Evolutionary conservation across 2,113 vertebrate species (phyloP), one percentile per base, ranked within the genome.

Genomic region (Falco punctatus): DNA sequence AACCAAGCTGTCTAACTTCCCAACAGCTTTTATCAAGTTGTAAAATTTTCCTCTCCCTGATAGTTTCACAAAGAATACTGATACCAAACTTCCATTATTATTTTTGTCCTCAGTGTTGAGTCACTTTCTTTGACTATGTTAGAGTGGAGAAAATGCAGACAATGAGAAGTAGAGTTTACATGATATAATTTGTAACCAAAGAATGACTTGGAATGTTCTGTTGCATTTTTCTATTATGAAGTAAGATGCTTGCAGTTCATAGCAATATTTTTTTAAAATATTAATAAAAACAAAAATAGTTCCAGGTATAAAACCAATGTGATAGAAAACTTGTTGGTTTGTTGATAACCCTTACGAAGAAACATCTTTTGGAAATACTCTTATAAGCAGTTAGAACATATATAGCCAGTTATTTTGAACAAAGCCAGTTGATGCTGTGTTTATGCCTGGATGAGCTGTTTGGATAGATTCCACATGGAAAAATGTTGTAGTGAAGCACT

Each of bases 361-460:
- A 35, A 35, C 35, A 35, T 35, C 7, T 35, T 35, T 35, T 35
- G 35, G 35, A 35, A 35, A 35, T 35, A 35, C 35, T 35, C 35
- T 35, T 7, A 35, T 35, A 35, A 35, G 35, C 35, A 35, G 35
- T 35, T 7, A 35, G 35, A 35, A 35, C 35, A 35, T 35, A 35
- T 7, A 35, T 35, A 35, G 35, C 35, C 35, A 35, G 35, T 58
- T 86, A 44, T 44, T 81, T 70, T 19, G 27, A 92, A 24, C 42
- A 52, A 44, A 64, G 22, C 20, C 5, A 1, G 13, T 28, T 55
- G 38, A 38, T 24, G 15, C 38, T 1, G 0, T 13, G 8, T 81
- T 40, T 55, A 2, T 69, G 24, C 28, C 55, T 62, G 11, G 26
- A 20, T 75, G 48, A 54, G 23, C 52, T 51, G 38, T n/a, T 78